Base-by-base conservation (phyloP, 1,140 invertebrate genomes). In the Scaptodrosophila lebanonensis region DNA sequence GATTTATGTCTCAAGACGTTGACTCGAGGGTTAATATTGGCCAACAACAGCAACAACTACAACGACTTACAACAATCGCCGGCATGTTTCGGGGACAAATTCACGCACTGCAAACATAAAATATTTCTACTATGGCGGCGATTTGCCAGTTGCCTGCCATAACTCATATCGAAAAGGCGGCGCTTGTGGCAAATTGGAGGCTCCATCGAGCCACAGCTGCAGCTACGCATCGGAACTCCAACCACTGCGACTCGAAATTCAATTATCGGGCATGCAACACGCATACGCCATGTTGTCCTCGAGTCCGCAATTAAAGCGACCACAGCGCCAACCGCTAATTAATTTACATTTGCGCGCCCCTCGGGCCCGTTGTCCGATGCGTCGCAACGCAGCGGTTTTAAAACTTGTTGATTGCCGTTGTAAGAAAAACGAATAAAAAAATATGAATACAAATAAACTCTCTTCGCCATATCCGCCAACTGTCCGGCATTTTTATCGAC, bases 121-220 rank as follows among this genome's bases (percentile, higher is more conserved):
- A 53, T 11, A 35, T 63, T 53, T 48, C 35, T 68, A 51, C 33
- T 36, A 17, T 22, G 50, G 22, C 51, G 59, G 42, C 63, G 27
- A 39, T 56, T 50, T 45, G 60, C 32, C 35, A 32, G 38, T 25
- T 65, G 61, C 22, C 61, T n/a, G 35, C 13, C 76, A 82, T 82
- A 66, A 82, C 66, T 82, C 75, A 82, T 79, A 64, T 66, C 57
- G 20, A 40, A 36, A 59, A 82, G 73, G 73, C 73, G 73, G 75
- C 75, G 75, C 75, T 79, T 75, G 68, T 77, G 75, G 73, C 73
- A 79, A 73, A 77, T 77, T 79, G 73, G 53, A 73, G 73, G 64
- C 68, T 72, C 36, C 62, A 51, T 36, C 56, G 45, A 60, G 35
- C 40, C 27, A 39, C 54, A 51, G 53, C 49, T 57, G 32, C 68